Base-by-base conservation (phyloP, 2,797 vertebrate species). In the Cheracebus regulus region DNA sequence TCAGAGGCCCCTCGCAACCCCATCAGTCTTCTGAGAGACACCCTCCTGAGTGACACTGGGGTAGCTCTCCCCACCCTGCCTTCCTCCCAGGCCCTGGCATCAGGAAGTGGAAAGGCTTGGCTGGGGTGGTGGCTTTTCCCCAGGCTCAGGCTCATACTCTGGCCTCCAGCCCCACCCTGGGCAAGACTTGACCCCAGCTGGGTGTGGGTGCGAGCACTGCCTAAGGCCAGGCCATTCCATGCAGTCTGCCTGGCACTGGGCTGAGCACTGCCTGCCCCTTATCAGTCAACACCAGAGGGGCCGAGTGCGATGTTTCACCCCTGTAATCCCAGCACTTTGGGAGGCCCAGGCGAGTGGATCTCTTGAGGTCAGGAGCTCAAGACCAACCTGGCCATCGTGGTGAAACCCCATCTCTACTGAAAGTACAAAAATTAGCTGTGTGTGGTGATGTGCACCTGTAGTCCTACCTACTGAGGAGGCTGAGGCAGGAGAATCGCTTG, bases 251-350 rank as follows among this genome's bases (percentile, higher is more conserved):
- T 28, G 9, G 39, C 6, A 4, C 36, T 30, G 46, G 83, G 30
- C 15, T 67, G 64, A 26, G 22, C 20, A 30, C 17, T 57, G 26
- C 6, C 33, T 24, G 7, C 0, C 1, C 39, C 11, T 48, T 50
- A 14, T 55, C 9, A 11, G 22, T n/a, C 44, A 48, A 11, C 50
- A 46, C 9, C 67, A 19, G 30, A 64, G 19, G 15, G 64, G 4
- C 64, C 7, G 0, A 33, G 64, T 8, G 0, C 17, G 0, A 33
- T 67, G 7, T 15, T 8, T 67, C 33, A n/a, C 3, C 3, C 64
- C 33, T 67, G 7, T 67, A 17, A 64, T 64, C 61, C 61, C 30
- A 64, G 7, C 61, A 67, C 64, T 67, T n/a, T 19, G 33, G 33
- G 15, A 67, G 33, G 15, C 64, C 7, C 7, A 67, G 33, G 64